A percentile compares a stretch with the other conserved stretches of the same genome.
Evolutionary conservation across 2,888 invertebrate species (phyloP).

Genomic region (Hydrotaea cyrtoneurina): DNA sequence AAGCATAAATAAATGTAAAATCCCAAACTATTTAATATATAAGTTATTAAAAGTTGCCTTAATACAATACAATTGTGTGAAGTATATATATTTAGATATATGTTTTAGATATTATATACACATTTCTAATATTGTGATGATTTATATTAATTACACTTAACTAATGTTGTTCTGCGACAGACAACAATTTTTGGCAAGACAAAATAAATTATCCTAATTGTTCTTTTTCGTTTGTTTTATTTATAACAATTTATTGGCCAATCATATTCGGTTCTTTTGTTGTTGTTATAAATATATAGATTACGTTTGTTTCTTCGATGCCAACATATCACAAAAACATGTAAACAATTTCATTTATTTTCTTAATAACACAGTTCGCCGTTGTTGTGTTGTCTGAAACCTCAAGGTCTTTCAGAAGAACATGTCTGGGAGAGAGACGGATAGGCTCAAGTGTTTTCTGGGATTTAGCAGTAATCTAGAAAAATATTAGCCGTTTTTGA

Average conservation of each 20-base stretch:
- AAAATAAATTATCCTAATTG: conserved; percentile 41
- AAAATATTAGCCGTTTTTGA: no score
- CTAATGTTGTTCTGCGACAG: neutral
- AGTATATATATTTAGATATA: neutral
- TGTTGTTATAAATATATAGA: conserved; percentile 28
- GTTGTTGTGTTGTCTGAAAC: no score
- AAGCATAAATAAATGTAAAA: neutral
- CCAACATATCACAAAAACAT: conserved; percentile 31
- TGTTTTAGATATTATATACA: conserved; percentile 15
- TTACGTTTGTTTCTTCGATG: conserved; percentile 59
- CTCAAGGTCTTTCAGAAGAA: no score
- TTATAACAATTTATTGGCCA: conserved; percentile 27
- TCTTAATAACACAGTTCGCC: no score
- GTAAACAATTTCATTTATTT: no score
- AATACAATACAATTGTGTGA: conserved; percentile 19
- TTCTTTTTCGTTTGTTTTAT: conserved; percentile 46
- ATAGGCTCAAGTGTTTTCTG: no score
- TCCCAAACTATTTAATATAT: neutral
- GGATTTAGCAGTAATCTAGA: no score
- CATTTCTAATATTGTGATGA: conserved; percentile 24
- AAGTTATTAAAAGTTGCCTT: conserved; percentile 35
- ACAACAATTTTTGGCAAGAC: conserved; percentile 32
- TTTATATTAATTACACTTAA: conserved; percentile 21
- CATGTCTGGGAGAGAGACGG: no score
- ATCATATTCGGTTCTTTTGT: neutral